These are phyloP conservation scores for Falcunculus frontatus DNA, from an alignment of 2,113 vertebrate genomes.

Conservation along the genomic window DNA sequence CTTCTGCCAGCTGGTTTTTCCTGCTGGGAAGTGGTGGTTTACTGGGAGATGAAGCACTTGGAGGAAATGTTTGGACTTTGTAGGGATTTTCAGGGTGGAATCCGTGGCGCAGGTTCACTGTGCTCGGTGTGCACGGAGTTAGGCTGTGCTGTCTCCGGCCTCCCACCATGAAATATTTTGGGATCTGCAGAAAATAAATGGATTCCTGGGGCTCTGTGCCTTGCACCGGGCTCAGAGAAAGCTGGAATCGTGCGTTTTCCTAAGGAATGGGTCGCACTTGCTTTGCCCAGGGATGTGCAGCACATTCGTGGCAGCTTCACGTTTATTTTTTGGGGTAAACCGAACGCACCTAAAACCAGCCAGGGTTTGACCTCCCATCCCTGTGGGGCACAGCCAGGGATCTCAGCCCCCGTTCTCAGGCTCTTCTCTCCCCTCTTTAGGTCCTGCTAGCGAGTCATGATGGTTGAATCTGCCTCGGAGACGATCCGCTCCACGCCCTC, in stretches of 20 bases:
- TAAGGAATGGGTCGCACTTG: rapidly evolving
- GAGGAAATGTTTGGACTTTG: rapidly evolving
- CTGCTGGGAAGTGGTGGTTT: neutral
- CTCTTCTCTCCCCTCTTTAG: neutral
- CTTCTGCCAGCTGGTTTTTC: neutral
- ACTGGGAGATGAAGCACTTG: neutral
- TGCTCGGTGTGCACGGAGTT: neutral
- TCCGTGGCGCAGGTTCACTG: rapidly evolving
- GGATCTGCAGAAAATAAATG: rapidly evolving
- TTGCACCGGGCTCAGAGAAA: neutral
- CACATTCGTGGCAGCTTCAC: rapidly evolving
- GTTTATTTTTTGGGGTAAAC: neutral
- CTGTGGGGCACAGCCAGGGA: rapidly evolving
- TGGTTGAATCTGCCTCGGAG: constrained; percentile 99
- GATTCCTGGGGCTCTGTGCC: neutral
- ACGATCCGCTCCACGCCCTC: constrained; percentile 95
- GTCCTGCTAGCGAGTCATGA: constrained; percentile 94
- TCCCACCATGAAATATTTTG: neutral
- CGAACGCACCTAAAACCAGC: rapidly evolving
- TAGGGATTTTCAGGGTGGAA: neutral
- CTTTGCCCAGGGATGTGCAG: rapidly evolving
- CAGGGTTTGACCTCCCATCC: rapidly evolving
- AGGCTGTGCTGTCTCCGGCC: rapidly evolving
- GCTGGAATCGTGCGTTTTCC: neutral
- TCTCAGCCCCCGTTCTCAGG: rapidly evolving